A percentile compares a stretch with the other conserved stretches of the same genome.
Conservation (phyloP, 2,113 vertebrate species). For the Microcebus griseorufus region DNA sequence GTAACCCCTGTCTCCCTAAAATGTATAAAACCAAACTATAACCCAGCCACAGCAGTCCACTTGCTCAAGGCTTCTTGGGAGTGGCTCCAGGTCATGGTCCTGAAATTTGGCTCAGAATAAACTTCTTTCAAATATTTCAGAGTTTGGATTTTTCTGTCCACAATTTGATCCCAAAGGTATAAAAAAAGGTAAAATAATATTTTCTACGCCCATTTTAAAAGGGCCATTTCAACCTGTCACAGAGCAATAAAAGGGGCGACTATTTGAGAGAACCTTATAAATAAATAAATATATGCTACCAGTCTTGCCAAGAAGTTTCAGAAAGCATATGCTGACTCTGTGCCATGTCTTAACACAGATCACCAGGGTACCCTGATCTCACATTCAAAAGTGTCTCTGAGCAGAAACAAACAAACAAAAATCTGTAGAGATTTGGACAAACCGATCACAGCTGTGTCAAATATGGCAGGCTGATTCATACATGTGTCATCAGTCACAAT, state of each 20-base stretch:
- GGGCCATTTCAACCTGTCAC: not conserved
- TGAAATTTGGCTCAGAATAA: no score
- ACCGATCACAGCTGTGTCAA: constrained; percentile 31
- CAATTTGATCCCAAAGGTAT: not conserved
- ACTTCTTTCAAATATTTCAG: no score
- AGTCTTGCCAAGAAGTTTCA: constrained; percentile 32
- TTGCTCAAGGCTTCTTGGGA: no score
- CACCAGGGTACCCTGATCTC: not conserved
- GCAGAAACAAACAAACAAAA: constrained; percentile 13
- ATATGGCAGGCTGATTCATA: constrained; percentile 55
- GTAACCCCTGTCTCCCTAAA: no score
- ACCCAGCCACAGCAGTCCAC: no score
- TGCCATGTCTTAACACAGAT: not conserved
- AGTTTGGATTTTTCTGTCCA: no score
- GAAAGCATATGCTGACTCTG: constrained; percentile 37
- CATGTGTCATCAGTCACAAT: constrained; percentile 34
- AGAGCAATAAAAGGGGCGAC: not conserved
- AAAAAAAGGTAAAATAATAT: not conserved
- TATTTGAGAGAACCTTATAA: not conserved
- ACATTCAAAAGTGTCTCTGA: constrained; percentile 26
- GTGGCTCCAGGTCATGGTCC: no score
- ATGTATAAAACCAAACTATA: no score
- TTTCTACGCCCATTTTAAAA: not conserved
- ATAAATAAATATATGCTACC: not conserved
- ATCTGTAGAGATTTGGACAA: constrained; percentile 43